Conservation (phyloP, 2,797 vertebrate genomes). For the Galagoides demidoff region DNA sequence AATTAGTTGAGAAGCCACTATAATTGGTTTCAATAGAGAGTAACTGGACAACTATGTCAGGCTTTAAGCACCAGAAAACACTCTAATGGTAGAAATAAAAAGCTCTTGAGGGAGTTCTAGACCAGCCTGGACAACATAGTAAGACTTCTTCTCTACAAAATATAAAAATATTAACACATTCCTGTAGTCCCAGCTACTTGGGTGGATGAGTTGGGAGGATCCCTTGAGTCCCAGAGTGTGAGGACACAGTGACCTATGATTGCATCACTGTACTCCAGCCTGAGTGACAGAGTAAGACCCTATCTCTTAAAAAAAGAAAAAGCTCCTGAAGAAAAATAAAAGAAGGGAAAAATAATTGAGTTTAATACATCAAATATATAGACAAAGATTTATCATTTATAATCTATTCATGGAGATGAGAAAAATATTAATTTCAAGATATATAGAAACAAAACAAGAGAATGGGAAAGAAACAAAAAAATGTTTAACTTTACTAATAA, state of each 20-base stretch:
- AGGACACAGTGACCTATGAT: no score
- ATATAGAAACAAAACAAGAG: neutral
- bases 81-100: conserved; percentile 7
- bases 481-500: neutral
- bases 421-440: neutral
- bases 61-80: neutral
- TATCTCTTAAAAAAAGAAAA: neutral
- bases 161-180: no score
- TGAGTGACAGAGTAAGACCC: no score
- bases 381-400: neutral
- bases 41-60: neutral
- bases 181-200: no score
- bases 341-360: conserved; percentile 16
- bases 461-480: neutral
- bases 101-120: neutral
- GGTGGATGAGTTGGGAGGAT: no score
- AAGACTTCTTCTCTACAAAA: no score
- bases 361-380: neutral
- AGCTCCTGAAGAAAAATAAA: neutral
- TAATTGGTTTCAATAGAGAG: neutral
- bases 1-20: neutral
- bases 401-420: neutral
- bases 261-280: no score
- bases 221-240: no score
- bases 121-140: no score